Base-by-base conservation (phyloP, 2,113 vertebrate species). In the Hippocampus abdominalis region DNA sequence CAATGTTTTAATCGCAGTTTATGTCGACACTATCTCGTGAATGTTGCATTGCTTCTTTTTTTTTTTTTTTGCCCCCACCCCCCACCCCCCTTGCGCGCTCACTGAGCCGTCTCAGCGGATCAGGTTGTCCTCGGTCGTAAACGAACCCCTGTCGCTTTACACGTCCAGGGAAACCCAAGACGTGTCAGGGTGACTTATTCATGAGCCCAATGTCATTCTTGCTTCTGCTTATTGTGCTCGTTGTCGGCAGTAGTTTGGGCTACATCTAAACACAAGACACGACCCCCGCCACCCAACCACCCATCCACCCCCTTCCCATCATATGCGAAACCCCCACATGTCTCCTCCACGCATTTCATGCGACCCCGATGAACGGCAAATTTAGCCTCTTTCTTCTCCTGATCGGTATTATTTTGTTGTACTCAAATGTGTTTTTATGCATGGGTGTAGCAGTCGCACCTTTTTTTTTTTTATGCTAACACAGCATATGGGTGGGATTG, bases 161-260 rank as follows among this genome's bases (percentile, higher is more conserved):
- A 88, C 83, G 78, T 87, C 75, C 78, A 76, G 68, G 48, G 88
- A 88, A 83, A 92, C 77, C 46, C 53, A 84, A 91, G 70, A 66
- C 27, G 23, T 66, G 67, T 75, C 67, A 48, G 75, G 16, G 83
- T 91, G 77, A 89, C 77, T 90, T 87, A 90, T 91, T 92, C 44
- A 92, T 89, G 71, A 69, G 69, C 36, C 16, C 59, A 57, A 62
- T 83, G 87, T 88, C 83, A 69, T 69, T 69, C 53, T 70, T 75
- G 74, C 76, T 69, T 70, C 59, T 63, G 76, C 56, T 65, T 70
- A 18, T 53, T 79, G 69, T 76, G 87, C 86, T 88, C 82, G 83
- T 84, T 84, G 81, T 70, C 67, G 40, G 57, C 71, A 85, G 86
- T 86, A 88, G 74, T 76, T 54, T 1, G 54, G 61, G 69, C 80